These are phyloP conservation scores for Trematocara zebra DNA, from an alignment of 2,113 vertebrate genomes.

Conservation along the genomic window DNA sequence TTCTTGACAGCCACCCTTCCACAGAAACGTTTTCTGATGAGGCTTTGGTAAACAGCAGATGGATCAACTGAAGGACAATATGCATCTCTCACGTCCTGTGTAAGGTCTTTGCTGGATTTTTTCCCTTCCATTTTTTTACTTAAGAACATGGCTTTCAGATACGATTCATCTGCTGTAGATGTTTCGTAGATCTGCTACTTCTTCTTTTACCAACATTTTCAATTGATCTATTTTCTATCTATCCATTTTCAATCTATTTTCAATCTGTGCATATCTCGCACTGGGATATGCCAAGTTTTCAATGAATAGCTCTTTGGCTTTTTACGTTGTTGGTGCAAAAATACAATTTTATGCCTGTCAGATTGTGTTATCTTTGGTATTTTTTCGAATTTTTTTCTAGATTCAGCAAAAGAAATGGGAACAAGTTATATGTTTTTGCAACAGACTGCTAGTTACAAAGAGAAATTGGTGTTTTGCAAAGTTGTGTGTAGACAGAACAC, in stretches of 20 bases:
- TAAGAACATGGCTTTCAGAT: not conserved
- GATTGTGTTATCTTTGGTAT: not conserved
- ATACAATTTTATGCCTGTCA: not conserved
- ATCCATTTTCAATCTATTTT: not conserved
- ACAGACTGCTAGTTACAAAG: not conserved
- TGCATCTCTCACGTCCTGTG: not conserved
- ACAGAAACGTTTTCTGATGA: not conserved
- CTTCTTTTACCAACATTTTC: not conserved
- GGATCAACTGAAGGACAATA: not conserved
- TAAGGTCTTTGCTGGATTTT: not conserved
- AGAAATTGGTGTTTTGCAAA: not conserved
- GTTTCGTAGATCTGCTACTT: not conserved
- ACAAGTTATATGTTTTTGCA: not conserved
- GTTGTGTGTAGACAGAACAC: not conserved
- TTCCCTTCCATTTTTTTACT: not conserved
- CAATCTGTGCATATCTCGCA: not conserved
- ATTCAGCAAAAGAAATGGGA: not conserved
- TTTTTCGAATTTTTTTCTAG: fast-evolving
- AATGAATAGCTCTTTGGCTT: not conserved
- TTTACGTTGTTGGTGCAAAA: not conserved
- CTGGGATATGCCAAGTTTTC: not conserved
- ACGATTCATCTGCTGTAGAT: not conserved
- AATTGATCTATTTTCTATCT: not conserved
- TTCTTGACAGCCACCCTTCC: not conserved
- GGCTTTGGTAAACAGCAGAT: not conserved